Base-by-base conservation (phyloP, 1,140 invertebrate genomes). In the Vanessa atalanta region DNA sequence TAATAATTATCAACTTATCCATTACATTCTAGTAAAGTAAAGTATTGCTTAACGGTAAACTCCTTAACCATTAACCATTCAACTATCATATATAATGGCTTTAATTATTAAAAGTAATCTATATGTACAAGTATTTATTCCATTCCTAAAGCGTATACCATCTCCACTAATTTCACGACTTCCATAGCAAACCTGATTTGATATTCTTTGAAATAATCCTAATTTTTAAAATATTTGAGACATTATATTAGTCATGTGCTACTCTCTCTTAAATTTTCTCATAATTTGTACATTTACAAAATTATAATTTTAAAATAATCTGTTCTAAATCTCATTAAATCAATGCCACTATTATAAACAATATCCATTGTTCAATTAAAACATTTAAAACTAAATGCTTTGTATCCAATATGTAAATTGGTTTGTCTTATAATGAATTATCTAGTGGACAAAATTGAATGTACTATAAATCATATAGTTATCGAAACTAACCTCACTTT, bases 81-180 rank as follows among this genome's bases (percentile, higher is more conserved):
- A 23, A 12, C 11, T 57, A 57, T 55, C 15, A 26, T 57, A 26
- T 26, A 57, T 57, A 57, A 23, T 57, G 55, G 23, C 55, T 26
- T 26, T 57, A 57, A 57, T 26, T n/a, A 15, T 65, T 73, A 67
- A 75, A 66, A 61, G 47, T 76, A 26, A 77, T 76, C 60, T 73
- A 75, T 74, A 73, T 73, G 16, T 68, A 68, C 66, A 68, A 68
- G 16, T 13, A 47, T 26, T 68, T 57, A 51, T 43, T 76, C 70
- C 51, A 75, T 57, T 77, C 70, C 70, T 79, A 78, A 69, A 73
- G 65, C 65, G 72, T 67, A 71, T 71, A 71, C 60, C 69, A 71
- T 43, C 47, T 63, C 12, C 50, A n/a, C n/a, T 50, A 14, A 57
- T 23, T 57, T 57, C 50, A 53, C 50, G 47, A 12, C 63, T 43